Evolutionary conservation across 2,113 vertebrate species (phyloP).

Genomic region (Alaudala cheleensis): DNA sequence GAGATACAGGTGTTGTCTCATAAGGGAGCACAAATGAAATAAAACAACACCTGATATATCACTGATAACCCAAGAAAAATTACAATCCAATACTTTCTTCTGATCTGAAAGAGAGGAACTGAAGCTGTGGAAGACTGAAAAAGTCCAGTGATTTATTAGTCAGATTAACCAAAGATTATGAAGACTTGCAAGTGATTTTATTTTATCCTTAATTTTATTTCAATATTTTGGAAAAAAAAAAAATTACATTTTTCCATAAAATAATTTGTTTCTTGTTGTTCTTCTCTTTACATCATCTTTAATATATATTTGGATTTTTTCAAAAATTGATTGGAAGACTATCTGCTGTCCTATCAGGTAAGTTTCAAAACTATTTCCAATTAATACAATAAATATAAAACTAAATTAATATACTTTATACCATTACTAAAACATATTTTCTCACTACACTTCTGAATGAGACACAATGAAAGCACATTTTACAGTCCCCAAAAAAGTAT

Average conservation of each 20-base stretch:
- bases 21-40: neutral
- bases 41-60: neutral
- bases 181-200: neutral
- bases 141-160: neutral
- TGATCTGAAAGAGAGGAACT: neutral
- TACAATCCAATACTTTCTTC: neutral
- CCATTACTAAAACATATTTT: neutral
- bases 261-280: neutral
- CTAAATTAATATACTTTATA: neutral
- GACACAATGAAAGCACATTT: neutral
- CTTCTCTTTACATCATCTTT: neutral
- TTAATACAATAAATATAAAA: neutral
- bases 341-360: neutral
- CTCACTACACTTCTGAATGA: neutral
- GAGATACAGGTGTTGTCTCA: neutral
- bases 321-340: neutral
- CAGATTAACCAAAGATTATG: neutral
- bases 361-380: neutral
- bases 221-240: neutral
- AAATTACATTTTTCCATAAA: neutral
- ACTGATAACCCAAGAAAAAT: neutral
- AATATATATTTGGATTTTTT: neutral
- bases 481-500: rapidly evolving
- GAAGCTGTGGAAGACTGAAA: neutral
- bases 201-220: neutral